A percentile compares a stretch with the other conserved stretches of the same genome.
These are phyloP conservation scores for Scaptodrosophila latifasciaeformis DNA, from an alignment of 2,888 invertebrate species.

Conservation along the genomic window DNA sequence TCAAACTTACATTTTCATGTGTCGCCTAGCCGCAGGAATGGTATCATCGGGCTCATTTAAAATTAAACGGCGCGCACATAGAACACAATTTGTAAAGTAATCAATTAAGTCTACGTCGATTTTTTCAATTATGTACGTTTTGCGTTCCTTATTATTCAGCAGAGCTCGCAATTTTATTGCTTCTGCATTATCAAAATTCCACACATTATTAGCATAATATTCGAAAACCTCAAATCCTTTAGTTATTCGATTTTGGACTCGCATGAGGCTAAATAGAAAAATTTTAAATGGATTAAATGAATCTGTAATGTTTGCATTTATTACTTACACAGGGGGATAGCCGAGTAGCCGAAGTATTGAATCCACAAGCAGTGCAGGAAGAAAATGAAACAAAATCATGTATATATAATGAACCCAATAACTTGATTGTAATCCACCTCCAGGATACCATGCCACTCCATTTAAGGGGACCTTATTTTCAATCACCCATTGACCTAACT, in stretches of 20 bases:
- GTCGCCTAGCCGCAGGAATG: conserved; percentile 85
- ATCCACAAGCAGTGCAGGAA: conserved; percentile 93
- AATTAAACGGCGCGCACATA: conserved; percentile 86
- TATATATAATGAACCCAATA: conserved; percentile 87
- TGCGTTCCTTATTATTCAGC: conserved; percentile 81
- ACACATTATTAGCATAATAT: conserved; percentile 93
- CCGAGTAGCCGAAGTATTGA: conserved; percentile 85
- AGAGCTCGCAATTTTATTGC: conserved; percentile 77
- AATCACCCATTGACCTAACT: conserved; percentile 85
- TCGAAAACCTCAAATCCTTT: conserved; percentile 93
- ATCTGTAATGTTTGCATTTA: background rate
- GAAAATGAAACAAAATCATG: conserved; percentile 89
- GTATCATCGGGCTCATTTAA: conserved; percentile 89
- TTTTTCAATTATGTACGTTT: conserved; percentile 81
- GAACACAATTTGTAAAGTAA: conserved; percentile 89
- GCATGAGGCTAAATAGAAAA: conserved; percentile 79
- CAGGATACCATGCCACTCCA: conserved; percentile 89
- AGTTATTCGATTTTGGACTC: conserved; percentile 87
- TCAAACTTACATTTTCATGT: conserved; percentile 85
- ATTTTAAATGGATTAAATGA: background rate
- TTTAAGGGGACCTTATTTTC: conserved; percentile 89
- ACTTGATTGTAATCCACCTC: conserved; percentile 90
- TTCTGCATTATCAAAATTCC: conserved; percentile 88
- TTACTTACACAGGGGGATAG: conserved; percentile 89
- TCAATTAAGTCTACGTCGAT: conserved; percentile 83